Conservation (phyloP, 2,113 vertebrate genomes). For the Zootoca vivipara region DNA sequence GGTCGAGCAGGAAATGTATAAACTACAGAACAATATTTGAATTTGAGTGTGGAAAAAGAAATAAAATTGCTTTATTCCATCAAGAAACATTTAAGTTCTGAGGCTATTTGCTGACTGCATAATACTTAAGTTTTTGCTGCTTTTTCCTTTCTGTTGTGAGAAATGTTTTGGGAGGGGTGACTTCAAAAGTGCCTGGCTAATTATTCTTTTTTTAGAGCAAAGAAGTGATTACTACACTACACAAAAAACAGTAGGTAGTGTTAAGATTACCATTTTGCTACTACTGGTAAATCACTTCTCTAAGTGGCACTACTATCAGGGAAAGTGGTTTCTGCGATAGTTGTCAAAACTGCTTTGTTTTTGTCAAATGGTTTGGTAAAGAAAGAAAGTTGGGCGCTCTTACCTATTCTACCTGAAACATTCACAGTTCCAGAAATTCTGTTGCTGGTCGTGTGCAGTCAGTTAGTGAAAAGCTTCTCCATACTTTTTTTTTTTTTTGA, state of each 20-base stretch:
- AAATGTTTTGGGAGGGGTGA: not conserved
- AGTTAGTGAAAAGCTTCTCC: not conserved
- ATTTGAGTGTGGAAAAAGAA: rapidly evolving
- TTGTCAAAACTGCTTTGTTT: not conserved
- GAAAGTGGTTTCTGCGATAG: not conserved
- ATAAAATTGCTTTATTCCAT: not conserved
- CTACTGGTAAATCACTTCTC: not conserved
- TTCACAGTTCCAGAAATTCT: not conserved
- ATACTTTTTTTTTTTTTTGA: not conserved
- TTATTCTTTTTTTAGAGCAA: not conserved
- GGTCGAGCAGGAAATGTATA: not conserved
- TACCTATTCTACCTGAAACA: not conserved
- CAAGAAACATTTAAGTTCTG: not conserved
- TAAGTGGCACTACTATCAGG: not conserved
- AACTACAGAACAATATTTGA: rapidly evolving
- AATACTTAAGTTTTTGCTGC: not conserved
- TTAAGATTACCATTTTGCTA: not conserved
- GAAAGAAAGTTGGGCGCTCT: not conserved
- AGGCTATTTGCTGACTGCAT: not conserved
- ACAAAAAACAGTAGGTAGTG: not conserved
- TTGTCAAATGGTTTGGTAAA: not conserved
- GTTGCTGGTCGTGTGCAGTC: not conserved
- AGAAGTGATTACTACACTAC: not conserved
- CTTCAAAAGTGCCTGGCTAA: not conserved
- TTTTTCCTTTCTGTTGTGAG: not conserved